Conservation (phyloP, 2,113 vertebrate species). For the Grammomys dolichurus region DNA sequence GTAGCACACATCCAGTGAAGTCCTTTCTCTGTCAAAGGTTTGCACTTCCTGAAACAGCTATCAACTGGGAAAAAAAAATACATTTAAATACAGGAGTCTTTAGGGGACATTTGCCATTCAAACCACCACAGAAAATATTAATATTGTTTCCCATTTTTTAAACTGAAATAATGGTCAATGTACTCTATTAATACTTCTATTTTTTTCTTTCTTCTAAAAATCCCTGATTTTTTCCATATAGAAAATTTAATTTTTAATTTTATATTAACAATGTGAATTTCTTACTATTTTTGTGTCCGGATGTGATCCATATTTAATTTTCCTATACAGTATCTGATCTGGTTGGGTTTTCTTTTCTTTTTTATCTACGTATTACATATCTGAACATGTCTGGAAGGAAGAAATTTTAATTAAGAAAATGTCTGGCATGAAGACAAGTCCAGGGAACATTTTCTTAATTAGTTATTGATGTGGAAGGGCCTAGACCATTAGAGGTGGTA, state of each 20-base stretch:
- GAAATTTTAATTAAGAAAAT: background rate
- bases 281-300: background rate
- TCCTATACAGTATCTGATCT: background rate
- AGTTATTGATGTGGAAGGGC: background rate
- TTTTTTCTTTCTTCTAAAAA: background rate
- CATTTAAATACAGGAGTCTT: background rate
- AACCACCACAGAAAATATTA: background rate
- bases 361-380: background rate
- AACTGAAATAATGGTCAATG: background rate
- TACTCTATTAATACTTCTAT: background rate
- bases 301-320: background rate
- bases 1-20: background rate
- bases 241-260: background rate
- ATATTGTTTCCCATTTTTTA: background rate
- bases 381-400: background rate
- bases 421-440: background rate
- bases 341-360: background rate
- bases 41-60: background rate
- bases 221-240: background rate
- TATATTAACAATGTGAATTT: background rate
- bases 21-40: background rate
- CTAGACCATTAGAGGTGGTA: background rate
- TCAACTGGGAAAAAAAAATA: background rate
- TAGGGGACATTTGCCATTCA: background rate
- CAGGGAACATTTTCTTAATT: background rate